These are phyloP conservation scores for Pristiophorus japonicus DNA, from an alignment of 2,113 vertebrate genomes.

Conservation along the genomic window DNA sequence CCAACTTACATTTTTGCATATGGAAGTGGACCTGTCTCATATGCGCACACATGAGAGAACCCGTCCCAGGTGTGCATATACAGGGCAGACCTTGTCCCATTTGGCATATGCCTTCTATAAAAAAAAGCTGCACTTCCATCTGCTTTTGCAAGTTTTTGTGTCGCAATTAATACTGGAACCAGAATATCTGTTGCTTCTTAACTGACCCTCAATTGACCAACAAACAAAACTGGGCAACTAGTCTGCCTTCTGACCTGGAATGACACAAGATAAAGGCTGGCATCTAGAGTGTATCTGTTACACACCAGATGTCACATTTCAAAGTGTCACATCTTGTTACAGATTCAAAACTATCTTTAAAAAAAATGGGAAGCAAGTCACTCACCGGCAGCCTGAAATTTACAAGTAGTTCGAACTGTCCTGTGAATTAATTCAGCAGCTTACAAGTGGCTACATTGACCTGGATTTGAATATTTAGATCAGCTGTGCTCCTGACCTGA, in stretches of 20 bases:
- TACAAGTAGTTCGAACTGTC: not conserved
- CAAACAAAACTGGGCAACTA: not conserved
- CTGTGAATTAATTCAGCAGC: not conserved
- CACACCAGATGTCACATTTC: not conserved
- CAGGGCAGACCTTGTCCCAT: not conserved
- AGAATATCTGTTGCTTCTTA: not conserved
- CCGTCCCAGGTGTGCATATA: not conserved
- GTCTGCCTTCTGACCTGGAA: not conserved
- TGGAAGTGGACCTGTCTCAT: not conserved
- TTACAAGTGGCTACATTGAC: not conserved
- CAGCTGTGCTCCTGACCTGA: not conserved
- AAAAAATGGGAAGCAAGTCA: not conserved
- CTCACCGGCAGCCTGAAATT: not conserved
- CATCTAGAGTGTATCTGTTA: not conserved
- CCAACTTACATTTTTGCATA: not conserved
- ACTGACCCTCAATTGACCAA: not conserved
- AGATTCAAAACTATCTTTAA: not conserved
- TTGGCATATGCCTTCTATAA: not conserved
- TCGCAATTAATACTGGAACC: not conserved
- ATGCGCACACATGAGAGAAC: not conserved
- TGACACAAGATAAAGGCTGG: not conserved
- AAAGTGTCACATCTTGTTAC: not conserved
- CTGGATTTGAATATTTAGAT: not conserved
- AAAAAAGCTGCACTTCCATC: not conserved
- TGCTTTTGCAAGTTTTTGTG: not conserved